phyloP scores from a whole-genome alignment of 2,888 invertebrate species.

The Azorinus chamasolen region DNA sequence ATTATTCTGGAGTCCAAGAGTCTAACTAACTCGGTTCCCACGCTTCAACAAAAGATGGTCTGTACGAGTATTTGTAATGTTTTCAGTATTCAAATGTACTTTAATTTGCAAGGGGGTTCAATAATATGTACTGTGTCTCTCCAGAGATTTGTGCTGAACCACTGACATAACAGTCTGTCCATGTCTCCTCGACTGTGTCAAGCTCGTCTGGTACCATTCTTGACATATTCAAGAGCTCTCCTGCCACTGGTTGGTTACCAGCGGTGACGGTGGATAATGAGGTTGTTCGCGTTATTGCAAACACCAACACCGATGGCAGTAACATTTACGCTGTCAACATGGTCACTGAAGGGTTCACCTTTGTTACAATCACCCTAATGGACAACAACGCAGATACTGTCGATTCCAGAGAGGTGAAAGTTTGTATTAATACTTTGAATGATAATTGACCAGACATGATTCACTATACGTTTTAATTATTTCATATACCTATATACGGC shows the following conservation, averaged over 20 bases:
- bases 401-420: constrained; percentile 20
- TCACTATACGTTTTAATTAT: no score
- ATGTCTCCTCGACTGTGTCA: constrained; percentile 5
- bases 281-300: neutral
- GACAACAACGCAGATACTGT: constrained; percentile 8
- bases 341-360: constrained; percentile 10
- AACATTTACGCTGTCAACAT: constrained; percentile 13
- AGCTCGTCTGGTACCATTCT: constrained; percentile 2
- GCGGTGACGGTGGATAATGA: constrained; percentile 5
- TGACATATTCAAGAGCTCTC: constrained; percentile 11
- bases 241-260: constrained; percentile 24
- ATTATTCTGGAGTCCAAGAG: no score
- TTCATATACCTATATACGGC: no score
- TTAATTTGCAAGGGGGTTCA: no score
- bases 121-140: no score
- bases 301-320: neutral
- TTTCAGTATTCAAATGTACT: no score
- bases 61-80: no score
- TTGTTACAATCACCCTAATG: constrained; percentile 9
- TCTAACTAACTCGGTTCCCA: no score
- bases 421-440: no score
- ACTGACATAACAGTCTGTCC: constrained; percentile 6
- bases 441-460: no score
- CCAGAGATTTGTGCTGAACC: constrained; percentile 30
- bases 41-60: no score